phyloP scores from a whole-genome alignment of 2,888 invertebrate genomes.

The Lumbricus terrestris region DNA sequence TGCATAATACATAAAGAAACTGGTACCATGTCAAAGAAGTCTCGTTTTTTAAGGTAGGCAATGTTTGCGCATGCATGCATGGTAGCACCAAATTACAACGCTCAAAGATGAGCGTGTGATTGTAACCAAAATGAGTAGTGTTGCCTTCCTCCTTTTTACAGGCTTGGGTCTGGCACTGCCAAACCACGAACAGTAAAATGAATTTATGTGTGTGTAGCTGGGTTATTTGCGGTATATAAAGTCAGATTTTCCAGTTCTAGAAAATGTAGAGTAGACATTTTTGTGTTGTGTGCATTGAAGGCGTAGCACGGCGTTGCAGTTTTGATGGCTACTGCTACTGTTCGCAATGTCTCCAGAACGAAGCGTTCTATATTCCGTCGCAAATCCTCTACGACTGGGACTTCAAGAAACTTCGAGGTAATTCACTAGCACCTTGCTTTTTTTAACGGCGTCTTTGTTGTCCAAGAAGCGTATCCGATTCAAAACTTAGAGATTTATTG shows the following conservation, averaged over 20 bases:
- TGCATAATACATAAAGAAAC: no score
- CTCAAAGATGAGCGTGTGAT: no score
- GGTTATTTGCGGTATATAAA: neutral
- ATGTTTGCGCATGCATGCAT: neutral
- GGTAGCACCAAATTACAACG: no score
- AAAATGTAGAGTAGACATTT: neutral
- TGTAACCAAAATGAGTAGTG: no score
- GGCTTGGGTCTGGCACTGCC: no score
- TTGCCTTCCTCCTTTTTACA: no score
- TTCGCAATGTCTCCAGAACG: constrained; percentile 79
- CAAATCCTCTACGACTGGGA: constrained; percentile 92
- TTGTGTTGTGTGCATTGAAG: constrained; percentile 33
- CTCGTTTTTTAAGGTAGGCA: no score
- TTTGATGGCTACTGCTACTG: constrained; percentile 89
- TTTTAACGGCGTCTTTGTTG: neutral
- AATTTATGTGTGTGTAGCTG: no score
- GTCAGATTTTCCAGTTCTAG: neutral
- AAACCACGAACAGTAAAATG: no score
- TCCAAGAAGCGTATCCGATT: neutral
- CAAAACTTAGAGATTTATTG: neutral
- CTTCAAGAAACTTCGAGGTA: constrained; percentile 63
- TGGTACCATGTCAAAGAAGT: no score
- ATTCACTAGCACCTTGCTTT: neutral
- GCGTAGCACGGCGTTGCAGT: constrained; percentile 70
- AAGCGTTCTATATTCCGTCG: constrained; percentile 79